Evolutionary conservation across 2,888 invertebrate genomes (phyloP).

Genomic region (Mimas tiliae): DNA sequence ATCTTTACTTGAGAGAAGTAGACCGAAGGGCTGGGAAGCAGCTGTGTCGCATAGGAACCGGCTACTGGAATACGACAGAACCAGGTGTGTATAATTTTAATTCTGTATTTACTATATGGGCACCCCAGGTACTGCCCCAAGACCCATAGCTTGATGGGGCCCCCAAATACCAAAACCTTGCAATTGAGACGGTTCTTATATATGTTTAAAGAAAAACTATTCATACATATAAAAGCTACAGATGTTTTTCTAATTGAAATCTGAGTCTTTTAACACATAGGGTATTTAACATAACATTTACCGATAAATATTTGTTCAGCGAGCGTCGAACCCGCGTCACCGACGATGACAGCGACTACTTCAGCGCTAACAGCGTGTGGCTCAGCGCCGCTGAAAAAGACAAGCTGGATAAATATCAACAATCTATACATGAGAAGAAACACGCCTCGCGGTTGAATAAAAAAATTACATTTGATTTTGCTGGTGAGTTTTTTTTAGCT

Average conservation of each 20-base stretch:
- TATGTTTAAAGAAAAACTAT: too few species aligned
- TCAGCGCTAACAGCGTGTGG: slow-evolving; percentile 93
- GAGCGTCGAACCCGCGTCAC: slow-evolving; percentile 91
- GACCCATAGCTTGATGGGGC: too few species aligned
- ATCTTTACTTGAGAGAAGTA: slow-evolving; percentile 85
- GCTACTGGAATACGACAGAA: slow-evolving; percentile 92
- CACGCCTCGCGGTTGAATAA: slow-evolving; percentile 87
- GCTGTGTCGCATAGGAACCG: slow-evolving; percentile 92
- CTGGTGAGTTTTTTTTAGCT: slow-evolving; percentile 67
- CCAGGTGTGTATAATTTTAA: slow-evolving; percentile 82
- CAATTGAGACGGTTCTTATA: too few species aligned
- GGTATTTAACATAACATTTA: neutral
- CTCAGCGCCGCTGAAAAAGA: slow-evolving; percentile 88
- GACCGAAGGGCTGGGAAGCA: slow-evolving; percentile 86
- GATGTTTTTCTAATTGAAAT: too few species aligned
- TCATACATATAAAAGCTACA: too few species aligned
- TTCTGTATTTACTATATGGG: neutral
- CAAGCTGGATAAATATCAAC: slow-evolving; percentile 87
- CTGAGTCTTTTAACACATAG: too few species aligned
- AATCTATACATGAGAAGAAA: slow-evolving; percentile 87
- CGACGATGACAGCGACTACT: slow-evolving; percentile 98
- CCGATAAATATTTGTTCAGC: slow-evolving; percentile 61
- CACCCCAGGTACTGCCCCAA: too few species aligned
- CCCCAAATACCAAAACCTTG: too few species aligned
- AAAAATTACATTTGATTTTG: slow-evolving; percentile 92